Evolutionary conservation across 2,797 vertebrate species (phyloP), one percentile per base, ranked within the genome.

Genomic region (Sciurus vulgaris): DNA sequence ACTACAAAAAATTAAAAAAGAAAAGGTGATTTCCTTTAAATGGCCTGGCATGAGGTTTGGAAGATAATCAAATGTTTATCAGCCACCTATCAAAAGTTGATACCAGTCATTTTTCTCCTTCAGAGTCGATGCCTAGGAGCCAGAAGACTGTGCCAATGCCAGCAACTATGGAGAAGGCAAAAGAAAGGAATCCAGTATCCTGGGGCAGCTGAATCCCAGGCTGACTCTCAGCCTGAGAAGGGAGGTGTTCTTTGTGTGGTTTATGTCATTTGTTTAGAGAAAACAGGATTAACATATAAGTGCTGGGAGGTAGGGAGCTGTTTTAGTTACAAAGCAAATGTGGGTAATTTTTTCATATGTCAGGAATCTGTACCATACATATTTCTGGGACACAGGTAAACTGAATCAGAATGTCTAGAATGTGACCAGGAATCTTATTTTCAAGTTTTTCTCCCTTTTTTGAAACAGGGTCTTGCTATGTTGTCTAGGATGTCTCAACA

Each of bases 11-110:
- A 7, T 13, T 18, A 41, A 72, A n/a, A 70, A 24, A 22, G 51
- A 86, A 38, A 47, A 79, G n/a, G 81, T 26, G n/a, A 54, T 95
- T 96, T 91, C 82, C 69, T 95, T 96, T 85, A 67, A 94, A 86
- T 87, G n/a, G 0, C 11, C 76, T 59, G 35, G 59, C 15, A 41
- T 38, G 51, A 92, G 30, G 41, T 76, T 82, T 95, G 67, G 72
- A 93, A 95, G 73, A 93, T 77, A 73, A 94, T 44, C 54, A 74
- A 91, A 87, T 81, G 76, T 84, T 70, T 90, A 82, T 12, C 30
- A 59, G 35, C 44, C 59, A 84, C 41, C 93, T 59, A 59, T 9
- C 24, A 5, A 17, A 93, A n/a, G 44, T 59, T 91, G 93, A 94
- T 61, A 63, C 28, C 51, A 33, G 88, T 92, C 51, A 73, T 81